Evolutionary conservation across 1,140 invertebrate genomes (phyloP).

Genomic region (Rhizoglyphus robini): DNA sequence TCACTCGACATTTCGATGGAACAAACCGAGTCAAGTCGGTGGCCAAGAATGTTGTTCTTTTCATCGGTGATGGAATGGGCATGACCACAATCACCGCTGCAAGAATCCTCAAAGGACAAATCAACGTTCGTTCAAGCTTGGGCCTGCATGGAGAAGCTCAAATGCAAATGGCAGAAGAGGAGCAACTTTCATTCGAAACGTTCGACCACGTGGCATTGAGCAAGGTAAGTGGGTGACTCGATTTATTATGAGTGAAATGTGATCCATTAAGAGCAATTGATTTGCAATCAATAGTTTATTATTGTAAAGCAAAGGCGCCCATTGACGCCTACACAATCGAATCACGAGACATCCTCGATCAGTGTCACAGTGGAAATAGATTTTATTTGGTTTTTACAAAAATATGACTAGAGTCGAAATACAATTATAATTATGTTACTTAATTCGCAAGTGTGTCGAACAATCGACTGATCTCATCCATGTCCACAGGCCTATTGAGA

Average conservation of each 20-base stretch:
- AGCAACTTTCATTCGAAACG: slow-evolving; percentile 57
- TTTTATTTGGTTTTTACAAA: too few species aligned
- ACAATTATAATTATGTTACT: too few species aligned
- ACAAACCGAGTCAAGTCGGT: background rate
- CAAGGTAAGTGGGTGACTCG: slow-evolving; percentile 46
- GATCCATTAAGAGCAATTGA: too few species aligned
- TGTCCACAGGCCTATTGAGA: too few species aligned
- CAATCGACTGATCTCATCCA: too few species aligned
- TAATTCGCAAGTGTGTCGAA: too few species aligned
- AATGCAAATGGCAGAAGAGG: slow-evolving; percentile 43
- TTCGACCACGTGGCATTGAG: slow-evolving; percentile 67
- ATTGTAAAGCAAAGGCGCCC: too few species aligned
- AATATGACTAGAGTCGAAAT: too few species aligned
- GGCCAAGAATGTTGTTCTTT: slow-evolving; percentile 79
- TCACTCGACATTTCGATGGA: slow-evolving; percentile 16
- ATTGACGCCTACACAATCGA: too few species aligned
- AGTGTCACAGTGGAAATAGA: background rate
- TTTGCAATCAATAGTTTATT: too few species aligned
- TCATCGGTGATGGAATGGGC: slow-evolving; percentile 89
- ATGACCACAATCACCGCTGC: slow-evolving; percentile 70
- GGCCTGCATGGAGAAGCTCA: background rate
- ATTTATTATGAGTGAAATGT: too few species aligned
- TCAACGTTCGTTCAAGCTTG: background rate
- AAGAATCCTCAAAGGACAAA: slow-evolving; percentile 40
- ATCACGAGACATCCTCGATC: too few species aligned